These are phyloP conservation scores for Muscicapa comitata DNA, from an alignment of 2,797 vertebrate genomes.

Conservation along the genomic window DNA sequence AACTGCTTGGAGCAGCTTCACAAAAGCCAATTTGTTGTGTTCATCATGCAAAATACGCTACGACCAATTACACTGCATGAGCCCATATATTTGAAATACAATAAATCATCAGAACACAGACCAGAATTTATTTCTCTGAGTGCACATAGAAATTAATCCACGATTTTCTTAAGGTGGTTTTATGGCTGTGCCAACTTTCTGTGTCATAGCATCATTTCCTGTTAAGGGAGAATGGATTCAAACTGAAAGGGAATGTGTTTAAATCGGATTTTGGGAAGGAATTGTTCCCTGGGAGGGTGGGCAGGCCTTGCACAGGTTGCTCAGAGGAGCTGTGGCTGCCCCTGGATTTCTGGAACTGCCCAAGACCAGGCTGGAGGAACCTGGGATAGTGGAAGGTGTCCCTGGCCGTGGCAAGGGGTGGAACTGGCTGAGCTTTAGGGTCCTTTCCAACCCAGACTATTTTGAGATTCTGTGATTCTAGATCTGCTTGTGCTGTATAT, in stretches of 20 bases:
- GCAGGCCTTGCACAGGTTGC: neutral
- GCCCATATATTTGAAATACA: neutral
- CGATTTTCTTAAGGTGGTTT: neutral
- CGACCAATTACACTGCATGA: neutral
- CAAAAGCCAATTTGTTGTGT: neutral
- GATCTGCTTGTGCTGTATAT: neutral
- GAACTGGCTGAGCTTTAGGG: rapidly evolving
- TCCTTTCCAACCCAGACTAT: too few species aligned
- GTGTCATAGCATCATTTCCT: neutral
- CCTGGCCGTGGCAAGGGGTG: neutral
- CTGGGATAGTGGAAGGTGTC: neutral
- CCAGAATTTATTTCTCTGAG: neutral
- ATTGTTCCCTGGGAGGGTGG: neutral
- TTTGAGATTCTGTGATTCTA: neutral
- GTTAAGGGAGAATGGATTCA: neutral
- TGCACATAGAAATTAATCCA: neutral
- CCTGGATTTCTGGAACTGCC: neutral
- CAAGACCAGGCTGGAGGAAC: neutral
- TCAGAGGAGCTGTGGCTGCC: neutral
- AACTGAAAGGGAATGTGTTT: neutral
- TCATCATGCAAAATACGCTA: neutral
- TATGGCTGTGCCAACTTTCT: neutral
- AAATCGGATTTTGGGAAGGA: neutral
- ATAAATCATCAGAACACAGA: neutral
- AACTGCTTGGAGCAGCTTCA: neutral